Conservation (phyloP, 2,888 invertebrate species). For the Oscheius sp. region DNA sequence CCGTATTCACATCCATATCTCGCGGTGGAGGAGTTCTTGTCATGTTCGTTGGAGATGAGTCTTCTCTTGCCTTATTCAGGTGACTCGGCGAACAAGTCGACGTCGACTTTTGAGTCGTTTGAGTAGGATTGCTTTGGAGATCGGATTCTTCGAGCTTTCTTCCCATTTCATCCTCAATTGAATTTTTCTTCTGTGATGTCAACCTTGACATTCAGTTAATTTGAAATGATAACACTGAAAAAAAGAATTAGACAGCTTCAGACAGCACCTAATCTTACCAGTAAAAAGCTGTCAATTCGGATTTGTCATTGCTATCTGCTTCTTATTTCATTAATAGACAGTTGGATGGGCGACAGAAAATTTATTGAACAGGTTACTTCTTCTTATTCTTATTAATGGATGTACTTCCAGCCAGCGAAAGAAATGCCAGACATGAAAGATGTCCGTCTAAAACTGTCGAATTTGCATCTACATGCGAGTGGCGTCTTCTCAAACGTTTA, state of each 20-base stretch:
- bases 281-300: too few species aligned
- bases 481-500: constrained; percentile 53
- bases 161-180: too few species aligned
- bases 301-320: background rate
- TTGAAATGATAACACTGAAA: too few species aligned
- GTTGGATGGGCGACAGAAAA: constrained; percentile 9
- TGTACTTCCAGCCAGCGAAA: constrained; percentile 34
- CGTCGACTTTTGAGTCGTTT: too few species aligned
- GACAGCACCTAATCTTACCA: too few species aligned
- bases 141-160: too few species aligned
- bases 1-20: background rate
- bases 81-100: too few species aligned
- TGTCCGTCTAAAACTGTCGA: constrained; percentile 39
- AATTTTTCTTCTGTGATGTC: too few species aligned
- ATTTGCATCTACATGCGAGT: constrained; percentile 43
- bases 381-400: background rate
- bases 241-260: too few species aligned
- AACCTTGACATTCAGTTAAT: too few species aligned
- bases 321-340: background rate
- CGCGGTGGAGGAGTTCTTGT: background rate
- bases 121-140: too few species aligned
- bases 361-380: constrained; percentile 7
- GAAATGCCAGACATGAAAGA: constrained; percentile 41
- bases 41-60: background rate
- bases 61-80: too few species aligned